Evolutionary conservation across 2,797 vertebrate genomes (phyloP), one percentile per base, ranked within the genome.

Genomic region (Hyperoplus immaculatus): DNA sequence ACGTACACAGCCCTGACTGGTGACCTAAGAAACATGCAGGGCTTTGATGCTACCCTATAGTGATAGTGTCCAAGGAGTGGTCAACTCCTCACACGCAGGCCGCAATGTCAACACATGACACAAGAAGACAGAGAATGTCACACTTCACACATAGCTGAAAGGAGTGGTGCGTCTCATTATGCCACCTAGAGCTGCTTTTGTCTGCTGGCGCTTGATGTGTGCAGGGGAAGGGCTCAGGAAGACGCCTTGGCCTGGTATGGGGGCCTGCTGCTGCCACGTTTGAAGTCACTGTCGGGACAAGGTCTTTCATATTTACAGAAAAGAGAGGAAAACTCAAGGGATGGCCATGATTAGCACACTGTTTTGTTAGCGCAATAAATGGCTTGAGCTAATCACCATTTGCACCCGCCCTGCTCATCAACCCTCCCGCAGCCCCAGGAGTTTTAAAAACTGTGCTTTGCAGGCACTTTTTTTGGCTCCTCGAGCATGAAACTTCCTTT

Each of bases 251-350:
- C 90, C 87, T 84, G 82, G 93, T 93, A 91, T 90, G 89, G 89
- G 29, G 92, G 89, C 87, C 90, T 86, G 90, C 87, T 65, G 77
- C 86, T 82, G 82, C 89, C 77, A 81, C 81, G 84, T 92, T 95
- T 95, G 92, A 95, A 93, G 91, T 93, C 87, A 89, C 90, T 90
- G 90, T 88, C 53, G 86, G 89, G 89, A 93, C 91, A 87, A 90
- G 85, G 89, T 88, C 93, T 95, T 94, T 94, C 89, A 95, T 94
- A 94, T 94, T 94, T 93, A 93, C 92, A 84, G 76, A 90, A 91
- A 89, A 89, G 74, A 77, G 65, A 84, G 69, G 76, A 85, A 89
- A 92, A 90, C 89, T 92, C 88, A 75, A 62, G 89, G 89, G 93
- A 93, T 76, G 63, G 54, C 68, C 61, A 61, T 91, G 93, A 95